Base-by-base conservation (phyloP, 2,888 invertebrate genomes). In the Sarcophaga rosellei region DNA sequence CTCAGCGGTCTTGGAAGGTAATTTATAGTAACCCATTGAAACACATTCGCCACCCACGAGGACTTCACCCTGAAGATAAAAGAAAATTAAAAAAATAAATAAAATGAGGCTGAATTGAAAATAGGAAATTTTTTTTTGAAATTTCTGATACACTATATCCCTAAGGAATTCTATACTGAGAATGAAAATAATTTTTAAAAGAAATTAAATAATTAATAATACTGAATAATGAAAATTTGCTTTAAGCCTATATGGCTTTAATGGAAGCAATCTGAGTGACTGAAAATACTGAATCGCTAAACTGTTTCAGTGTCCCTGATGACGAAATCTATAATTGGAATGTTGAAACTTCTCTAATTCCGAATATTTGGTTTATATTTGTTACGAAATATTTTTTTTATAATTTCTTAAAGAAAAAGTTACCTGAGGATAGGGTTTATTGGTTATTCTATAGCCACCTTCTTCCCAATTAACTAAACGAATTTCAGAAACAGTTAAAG, bases 391-490 rank as follows among this genome's bases (percentile, higher is more conserved):
- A 0, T 53, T 15, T 53, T 53, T 53, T 15, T 2, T 15, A 3
- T 53, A n/a, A 20, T 70, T 11, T 63, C 10, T 21, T 45, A 66
- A 75, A 17, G 20, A 20, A 57, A n/a, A 23, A 15, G 1, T 53
- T 53, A 65, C 91, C 88, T 98, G 95, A 1, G 98, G 97, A 93
- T 95, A 95, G 0, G 98, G 98, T 90, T 96, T 96, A 93, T 99
- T 98, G 47, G 95, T 96, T 47, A 97, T 95, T 89, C 96, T 95
- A 94, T 99, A 99, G 92, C 96, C 96, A 88, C 98, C 99, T 94
- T 99, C 99, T 90, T 96, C 96, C 99, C 99, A 99, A 94, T 98
- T 97, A 72, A 97, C 95, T 87, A 99, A 95, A 90, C 95, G 95
- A 91, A 99, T 96, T 92, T 98, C 97, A 90, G 96, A 96, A 89